Percentiles rank a stretch among this genome's conserved stretches.
These are phyloP conservation scores for Coptotermes formosanus DNA, from an alignment of 1,140 invertebrate genomes.

Conservation along the genomic window DNA sequence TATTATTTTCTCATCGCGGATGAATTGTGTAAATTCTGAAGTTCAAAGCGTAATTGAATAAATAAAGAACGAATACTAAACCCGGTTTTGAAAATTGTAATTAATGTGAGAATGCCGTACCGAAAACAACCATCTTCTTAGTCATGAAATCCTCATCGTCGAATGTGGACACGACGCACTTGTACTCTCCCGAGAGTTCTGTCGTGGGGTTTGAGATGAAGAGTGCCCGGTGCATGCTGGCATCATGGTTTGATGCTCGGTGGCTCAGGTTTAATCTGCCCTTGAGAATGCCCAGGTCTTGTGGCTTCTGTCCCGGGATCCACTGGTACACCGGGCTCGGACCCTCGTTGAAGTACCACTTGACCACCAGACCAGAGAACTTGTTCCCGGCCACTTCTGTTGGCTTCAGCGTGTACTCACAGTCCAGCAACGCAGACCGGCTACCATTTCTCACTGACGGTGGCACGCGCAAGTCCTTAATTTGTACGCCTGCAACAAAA, in stretches of 20 bases:
- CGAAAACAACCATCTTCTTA: conserved; percentile 69
- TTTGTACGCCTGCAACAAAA: conserved; percentile 41
- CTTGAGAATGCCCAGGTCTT: conserved; percentile 60
- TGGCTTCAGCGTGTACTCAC: conserved; percentile 65
- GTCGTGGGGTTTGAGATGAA: conserved; percentile 64
- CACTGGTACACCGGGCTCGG: conserved; percentile 72
- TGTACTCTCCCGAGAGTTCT: conserved; percentile 70
- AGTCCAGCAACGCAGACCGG: conserved; percentile 65
- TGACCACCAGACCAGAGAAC: conserved; percentile 63
- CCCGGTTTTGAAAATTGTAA: too few species aligned
- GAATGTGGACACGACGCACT: conserved; percentile 69
- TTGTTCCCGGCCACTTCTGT: conserved; percentile 38
- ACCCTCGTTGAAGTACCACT: conserved; percentile 73
- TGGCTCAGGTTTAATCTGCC: conserved; percentile 64
- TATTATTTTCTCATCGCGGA: too few species aligned
- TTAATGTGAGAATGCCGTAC: conserved; percentile 48
- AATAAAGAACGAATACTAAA: too few species aligned
- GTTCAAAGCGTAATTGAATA: too few species aligned
- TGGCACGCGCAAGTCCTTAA: conserved; percentile 67
- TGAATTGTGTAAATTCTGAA: too few species aligned
- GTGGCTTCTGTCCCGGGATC: conserved; percentile 64
- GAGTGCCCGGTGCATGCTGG: conserved; percentile 62
- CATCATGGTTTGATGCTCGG: conserved; percentile 56
- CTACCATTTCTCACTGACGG: conserved; percentile 65
- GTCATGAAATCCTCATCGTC: conserved; percentile 61